Conservation (phyloP, 2,113 vertebrate species). For the Ardeotis arabs region DNA sequence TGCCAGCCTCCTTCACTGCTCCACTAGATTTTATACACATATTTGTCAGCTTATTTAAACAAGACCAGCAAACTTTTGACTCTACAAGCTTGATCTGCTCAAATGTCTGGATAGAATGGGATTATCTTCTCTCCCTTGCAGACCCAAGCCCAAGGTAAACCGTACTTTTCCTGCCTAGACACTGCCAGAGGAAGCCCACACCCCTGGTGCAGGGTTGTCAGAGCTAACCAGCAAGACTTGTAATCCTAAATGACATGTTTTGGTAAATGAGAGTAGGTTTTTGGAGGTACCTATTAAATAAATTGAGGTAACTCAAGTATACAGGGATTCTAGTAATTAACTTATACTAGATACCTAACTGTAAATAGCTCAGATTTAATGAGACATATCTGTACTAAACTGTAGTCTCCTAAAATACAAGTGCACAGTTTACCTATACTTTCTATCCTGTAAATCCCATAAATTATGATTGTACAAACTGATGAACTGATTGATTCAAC, state of each 20-base stretch:
- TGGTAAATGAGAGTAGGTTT: not conserved
- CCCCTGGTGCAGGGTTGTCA: not conserved
- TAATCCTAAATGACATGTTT: not conserved
- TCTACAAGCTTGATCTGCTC: not conserved
- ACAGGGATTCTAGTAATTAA: not conserved
- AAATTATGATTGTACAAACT: not conserved
- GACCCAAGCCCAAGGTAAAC: not conserved
- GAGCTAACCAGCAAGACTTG: not conserved
- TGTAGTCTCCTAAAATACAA: not conserved
- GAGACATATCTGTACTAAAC: not conserved
- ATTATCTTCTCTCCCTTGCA: not conserved
- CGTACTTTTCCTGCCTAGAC: fast-evolving
- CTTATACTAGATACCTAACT: not conserved
- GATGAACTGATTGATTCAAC: not conserved
- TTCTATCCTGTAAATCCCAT: not conserved
- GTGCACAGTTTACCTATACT: not conserved
- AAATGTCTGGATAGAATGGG: not conserved
- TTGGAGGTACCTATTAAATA: not conserved
- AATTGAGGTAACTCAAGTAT: not conserved
- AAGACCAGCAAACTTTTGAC: not conserved
- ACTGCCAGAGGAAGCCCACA: not conserved
- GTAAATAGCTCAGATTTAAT: not conserved
- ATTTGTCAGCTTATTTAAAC: not conserved
- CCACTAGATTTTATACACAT: not conserved
- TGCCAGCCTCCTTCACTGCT: not conserved